Conservation (phyloP, 2,113 vertebrate species). For the Rallus limicola region DNA sequence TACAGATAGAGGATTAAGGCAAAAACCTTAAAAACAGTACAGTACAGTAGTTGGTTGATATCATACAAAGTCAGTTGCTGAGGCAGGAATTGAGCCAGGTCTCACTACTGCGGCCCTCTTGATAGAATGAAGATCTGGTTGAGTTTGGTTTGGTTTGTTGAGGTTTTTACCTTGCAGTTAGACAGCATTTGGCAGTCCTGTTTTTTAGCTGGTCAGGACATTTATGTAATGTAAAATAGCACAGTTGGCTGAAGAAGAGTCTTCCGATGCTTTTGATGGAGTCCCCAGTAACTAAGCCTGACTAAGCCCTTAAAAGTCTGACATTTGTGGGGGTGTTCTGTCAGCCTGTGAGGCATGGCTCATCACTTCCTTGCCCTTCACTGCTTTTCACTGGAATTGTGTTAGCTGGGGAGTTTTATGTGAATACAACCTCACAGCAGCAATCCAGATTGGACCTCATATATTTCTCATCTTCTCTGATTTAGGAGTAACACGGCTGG, state of each 20-base stretch:
- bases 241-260: neutral
- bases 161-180: neutral
- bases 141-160: neutral
- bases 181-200: too few species aligned
- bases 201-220: neutral
- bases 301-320: neutral
- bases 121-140: neutral
- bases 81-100: neutral
- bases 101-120: neutral
- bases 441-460: neutral
- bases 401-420: rapidly evolving
- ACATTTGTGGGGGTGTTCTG: neutral
- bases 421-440: neutral
- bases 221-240: neutral
- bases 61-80: neutral
- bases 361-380: neutral
- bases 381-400: neutral
- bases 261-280: neutral
- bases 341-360: neutral
- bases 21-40: neutral
- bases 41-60: neutral
- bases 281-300: neutral
- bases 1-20: neutral
- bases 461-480: neutral
- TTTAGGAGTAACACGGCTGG: conserved; percentile 85